phyloP scores from a whole-genome alignment of 37 sponge, comb jelly and placozoan species.

The Dysidea cf. avara region DNA sequence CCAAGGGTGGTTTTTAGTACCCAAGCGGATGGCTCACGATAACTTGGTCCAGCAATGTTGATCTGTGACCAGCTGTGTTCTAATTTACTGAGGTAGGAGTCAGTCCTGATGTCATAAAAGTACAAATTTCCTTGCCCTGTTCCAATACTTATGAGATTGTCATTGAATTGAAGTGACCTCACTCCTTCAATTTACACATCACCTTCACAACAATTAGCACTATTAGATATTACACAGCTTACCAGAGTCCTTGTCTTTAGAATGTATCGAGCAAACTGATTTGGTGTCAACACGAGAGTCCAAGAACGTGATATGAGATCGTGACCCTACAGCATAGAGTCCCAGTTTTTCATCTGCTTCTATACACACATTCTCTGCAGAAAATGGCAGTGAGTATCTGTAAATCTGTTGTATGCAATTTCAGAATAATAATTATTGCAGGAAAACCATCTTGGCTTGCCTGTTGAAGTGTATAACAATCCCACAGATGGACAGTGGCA shows the following conservation, averaged over 20 bases:
- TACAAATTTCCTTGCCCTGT: slow-evolving; percentile 84
- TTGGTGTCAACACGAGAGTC: slow-evolving; percentile 37
- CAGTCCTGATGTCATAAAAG: slow-evolving; percentile 78
- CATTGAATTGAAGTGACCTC: slow-evolving; percentile 79
- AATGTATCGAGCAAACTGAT: slow-evolving; percentile 25
- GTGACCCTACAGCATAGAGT: slow-evolving; percentile 78
- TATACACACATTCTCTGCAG: slow-evolving; percentile 78
- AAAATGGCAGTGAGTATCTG: slow-evolving; percentile 29
- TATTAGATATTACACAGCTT: not conserved
- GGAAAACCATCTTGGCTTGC: slow-evolving; percentile 35
- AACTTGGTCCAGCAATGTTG: slow-evolving; percentile 1
- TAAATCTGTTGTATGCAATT: too few species aligned
- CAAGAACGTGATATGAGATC: slow-evolving; percentile 68
- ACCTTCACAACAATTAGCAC: not conserved
- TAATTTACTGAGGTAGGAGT: slow-evolving; percentile 20
- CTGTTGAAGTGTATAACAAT: slow-evolving; percentile 55
- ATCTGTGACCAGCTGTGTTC: not conserved
- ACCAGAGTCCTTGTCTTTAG: slow-evolving; percentile 66
- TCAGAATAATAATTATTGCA: not conserved
- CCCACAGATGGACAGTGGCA: slow-evolving; percentile 74
- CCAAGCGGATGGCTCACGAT: not conserved
- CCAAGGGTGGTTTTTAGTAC: slow-evolving; percentile 35
- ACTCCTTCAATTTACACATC: slow-evolving; percentile 44
- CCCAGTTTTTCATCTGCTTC: slow-evolving; percentile 34
- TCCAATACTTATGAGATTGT: slow-evolving; percentile 75